Evolutionary conservation across 1,140 invertebrate genomes (phyloP), one percentile per base, ranked within the genome.

Genomic region (Drosophila miranda): DNA sequence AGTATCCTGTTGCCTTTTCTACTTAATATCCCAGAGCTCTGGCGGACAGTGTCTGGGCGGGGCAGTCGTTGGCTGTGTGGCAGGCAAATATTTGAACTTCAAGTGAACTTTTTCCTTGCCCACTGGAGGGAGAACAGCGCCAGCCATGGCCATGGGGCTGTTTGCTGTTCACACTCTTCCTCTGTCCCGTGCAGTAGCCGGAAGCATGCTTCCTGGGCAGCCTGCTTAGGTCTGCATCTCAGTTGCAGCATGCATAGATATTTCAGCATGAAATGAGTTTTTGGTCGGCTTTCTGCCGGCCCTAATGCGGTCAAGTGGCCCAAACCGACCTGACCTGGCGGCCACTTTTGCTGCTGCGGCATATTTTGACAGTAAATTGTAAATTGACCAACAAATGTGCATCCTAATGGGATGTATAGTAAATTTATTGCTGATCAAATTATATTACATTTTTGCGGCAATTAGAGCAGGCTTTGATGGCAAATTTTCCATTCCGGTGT

Each of bases 281-380:
- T 44, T 54, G 66, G 44, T 58, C 41, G 26, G 9, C 26, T 23
- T 49, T 8, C 57, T 28, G 34, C 44, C 48, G 41, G 55, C 42
- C 78, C 67, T 60, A 77, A 78, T 64, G 75, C 67, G 75, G 75
- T 78, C 71, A 78, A 78, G 67, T 67, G 67, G 16, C 58, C 45
- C 34, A 34, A 23, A 46, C 51, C 30, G 30, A 9, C 30, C 6
- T 26, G 23, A 26, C 23, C 23, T 26, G 23, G 4, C 23, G 23
- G 23, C 4, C 23, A 26, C 60, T 57, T 51, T 13, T 69, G 45
- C 66, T 46, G 41, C 1, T 13, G 21, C 42, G 55, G 48, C 67
- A 59, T 59, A 70, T 70, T 71, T 46, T 70, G 66, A 50, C 66
- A 70, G 46, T 46, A 51, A 70, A 59, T 70, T 59, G 66, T 46